phyloP scores from a whole-genome alignment of 2,797 vertebrate species.

The Pseudomugil tenellus region DNA sequence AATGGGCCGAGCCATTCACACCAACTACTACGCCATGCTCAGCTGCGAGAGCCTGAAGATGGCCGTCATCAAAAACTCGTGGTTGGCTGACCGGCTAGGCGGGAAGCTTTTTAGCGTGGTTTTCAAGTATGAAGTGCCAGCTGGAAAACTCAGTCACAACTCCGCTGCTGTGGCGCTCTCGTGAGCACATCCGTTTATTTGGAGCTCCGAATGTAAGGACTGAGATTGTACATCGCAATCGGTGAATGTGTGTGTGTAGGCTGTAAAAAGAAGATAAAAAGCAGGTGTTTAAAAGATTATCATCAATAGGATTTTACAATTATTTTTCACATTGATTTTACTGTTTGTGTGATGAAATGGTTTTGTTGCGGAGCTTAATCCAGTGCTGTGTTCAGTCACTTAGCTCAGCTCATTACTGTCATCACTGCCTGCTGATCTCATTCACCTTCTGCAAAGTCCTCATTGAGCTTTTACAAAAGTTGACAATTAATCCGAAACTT shows the following conservation, averaged over 20 bases:
- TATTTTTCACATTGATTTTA: slow-evolving; percentile 38
- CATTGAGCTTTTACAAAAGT: background rate
- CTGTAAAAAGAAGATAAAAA: slow-evolving; percentile 21
- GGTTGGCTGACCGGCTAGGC: slow-evolving; percentile 94
- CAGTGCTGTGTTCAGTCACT: slow-evolving; percentile 9
- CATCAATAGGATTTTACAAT: slow-evolving; percentile 24
- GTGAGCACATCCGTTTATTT: slow-evolving; percentile 27
- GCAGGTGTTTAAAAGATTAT: slow-evolving; percentile 30
- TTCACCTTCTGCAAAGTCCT: slow-evolving; percentile 3
- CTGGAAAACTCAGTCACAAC: slow-evolving; percentile 59
- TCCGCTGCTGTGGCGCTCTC: slow-evolving; percentile 35
- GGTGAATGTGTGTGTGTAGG: slow-evolving; percentile 38
- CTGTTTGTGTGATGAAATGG: slow-evolving; percentile 3
- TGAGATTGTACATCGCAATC: slow-evolving; percentile 36
- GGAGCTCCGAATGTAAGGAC: slow-evolving; percentile 56
- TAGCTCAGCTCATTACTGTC: slow-evolving; percentile 23
- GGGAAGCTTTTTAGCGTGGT: slow-evolving; percentile 98
- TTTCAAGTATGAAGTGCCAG: slow-evolving; percentile 95
- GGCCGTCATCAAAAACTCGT: slow-evolving; percentile 97
- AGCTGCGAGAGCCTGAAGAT: slow-evolving; percentile 97
- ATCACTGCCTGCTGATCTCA: slow-evolving; percentile 16
- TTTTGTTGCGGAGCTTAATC: slow-evolving; percentile 25
- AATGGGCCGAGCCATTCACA: slow-evolving; percentile 98
- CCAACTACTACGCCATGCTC: slow-evolving; percentile 92
- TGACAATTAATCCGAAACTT: slow-evolving; percentile 9